Conservation (phyloP, 2,888 invertebrate genomes). For the Pecten maximus region DNA sequence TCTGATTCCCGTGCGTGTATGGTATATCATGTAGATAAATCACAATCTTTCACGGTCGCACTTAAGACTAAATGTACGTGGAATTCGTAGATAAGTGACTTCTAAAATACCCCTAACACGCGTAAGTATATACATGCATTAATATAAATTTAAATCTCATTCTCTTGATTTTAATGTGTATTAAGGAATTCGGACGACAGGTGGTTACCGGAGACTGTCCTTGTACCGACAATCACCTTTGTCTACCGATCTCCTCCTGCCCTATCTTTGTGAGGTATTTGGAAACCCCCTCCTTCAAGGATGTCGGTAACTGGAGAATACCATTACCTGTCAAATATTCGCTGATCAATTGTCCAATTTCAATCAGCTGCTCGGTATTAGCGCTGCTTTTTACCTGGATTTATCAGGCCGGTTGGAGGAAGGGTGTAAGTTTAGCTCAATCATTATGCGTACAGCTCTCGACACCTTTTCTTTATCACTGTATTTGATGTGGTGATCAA, state of each 20-base stretch:
- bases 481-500: not conserved
- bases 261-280: not conserved
- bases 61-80: not conserved
- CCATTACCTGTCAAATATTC: slow-evolving; percentile 10
- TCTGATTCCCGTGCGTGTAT: too few relatives aligned
- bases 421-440: not conserved
- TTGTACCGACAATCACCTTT: not conserved
- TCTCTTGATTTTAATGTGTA: not conserved
- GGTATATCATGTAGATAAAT: not conserved
- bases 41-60: not conserved
- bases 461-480: slow-evolving; percentile 5
- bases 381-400: not conserved
- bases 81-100: not conserved
- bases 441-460: not conserved
- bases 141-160: not conserved
- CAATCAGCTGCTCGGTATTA: not conserved
- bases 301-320: not conserved
- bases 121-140: not conserved
- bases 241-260: not conserved
- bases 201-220: not conserved
- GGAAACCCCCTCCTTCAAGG: not conserved
- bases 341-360: not conserved
- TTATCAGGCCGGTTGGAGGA: not conserved
- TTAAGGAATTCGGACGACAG: not conserved
- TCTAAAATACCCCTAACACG: not conserved